Evolutionary conservation across 2,888 invertebrate species (phyloP).

Genomic region (Xestia rhomboidea): DNA sequence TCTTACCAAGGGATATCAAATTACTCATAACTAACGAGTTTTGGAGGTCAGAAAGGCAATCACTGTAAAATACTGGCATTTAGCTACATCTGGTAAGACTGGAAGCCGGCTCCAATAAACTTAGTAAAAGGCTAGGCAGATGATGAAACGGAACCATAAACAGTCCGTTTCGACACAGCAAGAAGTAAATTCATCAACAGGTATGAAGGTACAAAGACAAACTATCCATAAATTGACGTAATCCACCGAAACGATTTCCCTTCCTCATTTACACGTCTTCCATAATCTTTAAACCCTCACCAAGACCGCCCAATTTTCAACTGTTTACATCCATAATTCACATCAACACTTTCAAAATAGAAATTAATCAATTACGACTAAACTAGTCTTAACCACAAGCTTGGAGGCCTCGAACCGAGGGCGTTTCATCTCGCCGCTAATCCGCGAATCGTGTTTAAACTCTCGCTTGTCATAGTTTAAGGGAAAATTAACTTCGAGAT

Average conservation of each 20-base stretch:
- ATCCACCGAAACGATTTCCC: background rate
- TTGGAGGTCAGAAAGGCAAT: too few species aligned
- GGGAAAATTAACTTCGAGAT: constrained; percentile 61
- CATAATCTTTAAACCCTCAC: constrained; percentile 3
- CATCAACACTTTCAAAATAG: constrained; percentile 49
- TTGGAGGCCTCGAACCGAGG: constrained; percentile 36
- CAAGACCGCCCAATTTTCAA: constrained; percentile 31
- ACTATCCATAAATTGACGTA: background rate
- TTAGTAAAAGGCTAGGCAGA: too few species aligned
- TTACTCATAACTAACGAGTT: too few species aligned
- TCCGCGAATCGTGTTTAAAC: constrained; percentile 70
- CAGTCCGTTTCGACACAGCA: too few species aligned
- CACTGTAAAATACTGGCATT: too few species aligned
- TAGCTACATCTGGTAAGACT: too few species aligned
- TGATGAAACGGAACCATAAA: too few species aligned
- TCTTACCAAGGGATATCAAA: too few species aligned
- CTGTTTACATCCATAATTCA: constrained; percentile 57
- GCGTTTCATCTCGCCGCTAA: constrained; percentile 68
- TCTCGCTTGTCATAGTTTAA: constrained; percentile 69
- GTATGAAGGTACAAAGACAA: background rate
- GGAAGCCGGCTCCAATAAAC: too few species aligned
- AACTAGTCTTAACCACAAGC: constrained; percentile 58
- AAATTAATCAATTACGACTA: constrained; percentile 62
- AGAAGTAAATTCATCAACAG: background rate
- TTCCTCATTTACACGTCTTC: background rate